phyloP scores from a whole-genome alignment of 2,888 invertebrate genomes.

The Atherix ibis region DNA sequence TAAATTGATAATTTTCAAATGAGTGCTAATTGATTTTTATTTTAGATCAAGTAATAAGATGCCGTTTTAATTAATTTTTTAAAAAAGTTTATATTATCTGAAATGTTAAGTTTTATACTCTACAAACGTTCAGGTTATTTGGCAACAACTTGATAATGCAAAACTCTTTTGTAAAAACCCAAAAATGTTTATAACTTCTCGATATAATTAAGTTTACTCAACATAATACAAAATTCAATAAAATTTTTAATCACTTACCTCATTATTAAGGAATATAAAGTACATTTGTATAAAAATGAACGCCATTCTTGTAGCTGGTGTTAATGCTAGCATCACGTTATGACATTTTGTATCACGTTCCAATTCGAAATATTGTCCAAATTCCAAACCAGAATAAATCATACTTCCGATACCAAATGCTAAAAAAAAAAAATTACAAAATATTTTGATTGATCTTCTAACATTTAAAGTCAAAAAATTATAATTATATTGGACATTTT shows the following conservation, averaged over 20 bases:
- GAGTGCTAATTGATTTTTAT: too few relatives aligned
- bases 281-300: conserved; percentile 98
- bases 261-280: conserved; percentile 93
- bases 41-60: too few relatives aligned
- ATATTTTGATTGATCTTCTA: not conserved
- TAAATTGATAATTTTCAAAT: too few relatives aligned
- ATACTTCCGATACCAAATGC: conserved; percentile 94
- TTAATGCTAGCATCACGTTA: conserved; percentile 74
- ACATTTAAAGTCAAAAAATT: not conserved
- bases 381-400: conserved; percentile 91
- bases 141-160: too few relatives aligned
- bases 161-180: too few relatives aligned
- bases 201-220: too few relatives aligned
- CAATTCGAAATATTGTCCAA: conserved; percentile 88
- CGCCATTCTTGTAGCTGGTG: conserved; percentile 83
- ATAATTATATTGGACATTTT: not conserved
- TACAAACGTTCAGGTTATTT: too few relatives aligned
- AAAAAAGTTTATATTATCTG: too few relatives aligned
- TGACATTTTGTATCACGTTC: conserved; percentile 82
- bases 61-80: too few relatives aligned
- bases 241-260: conserved; percentile 41
- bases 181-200: too few relatives aligned
- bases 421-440: conserved; percentile 36
- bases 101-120: too few relatives aligned
- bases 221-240: too few relatives aligned